phyloP scores from a whole-genome alignment of 2,888 invertebrate genomes.

The Meliscaeva auricollis region DNA sequence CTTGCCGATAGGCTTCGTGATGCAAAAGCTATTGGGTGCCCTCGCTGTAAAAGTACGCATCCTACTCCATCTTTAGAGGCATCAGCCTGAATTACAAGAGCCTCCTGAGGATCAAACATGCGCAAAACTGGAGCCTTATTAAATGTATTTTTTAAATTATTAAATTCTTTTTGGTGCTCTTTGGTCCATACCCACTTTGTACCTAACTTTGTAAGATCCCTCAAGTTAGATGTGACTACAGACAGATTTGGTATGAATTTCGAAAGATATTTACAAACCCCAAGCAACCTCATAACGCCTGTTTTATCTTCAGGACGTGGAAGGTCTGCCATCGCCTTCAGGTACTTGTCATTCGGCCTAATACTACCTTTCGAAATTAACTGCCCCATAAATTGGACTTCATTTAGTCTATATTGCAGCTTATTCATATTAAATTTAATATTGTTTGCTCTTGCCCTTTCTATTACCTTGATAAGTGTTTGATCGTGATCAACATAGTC shows the following conservation, averaged over 20 bases:
- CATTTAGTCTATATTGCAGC: constrained; percentile 61
- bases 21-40: constrained; percentile 77
- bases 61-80: constrained; percentile 78
- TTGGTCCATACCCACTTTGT: constrained; percentile 61
- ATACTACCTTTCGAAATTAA: constrained; percentile 70
- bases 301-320: constrained; percentile 47
- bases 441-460: constrained; percentile 17
- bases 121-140: constrained; percentile 11
- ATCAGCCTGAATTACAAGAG: constrained; percentile 79
- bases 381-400: constrained; percentile 54
- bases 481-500: background rate
- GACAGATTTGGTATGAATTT: constrained; percentile 76
- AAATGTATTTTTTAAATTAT: constrained; percentile 49
- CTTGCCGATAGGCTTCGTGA: constrained; percentile 78
- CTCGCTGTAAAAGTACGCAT: constrained; percentile 78
- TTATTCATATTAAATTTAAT: constrained; percentile 78
- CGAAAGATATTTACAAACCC: constrained; percentile 73
- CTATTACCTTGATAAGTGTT: constrained; percentile 32
- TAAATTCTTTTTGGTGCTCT: constrained; percentile 63
- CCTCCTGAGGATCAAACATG: constrained; percentile 70
- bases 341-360: constrained; percentile 52
- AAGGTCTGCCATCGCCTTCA: constrained; percentile 65
- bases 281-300: constrained; percentile 63
- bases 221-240: constrained; percentile 47
- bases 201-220: constrained; percentile 60